These are phyloP conservation scores for Fregata magnificens DNA, from an alignment of 2,113 vertebrate species.

Conservation along the genomic window DNA sequence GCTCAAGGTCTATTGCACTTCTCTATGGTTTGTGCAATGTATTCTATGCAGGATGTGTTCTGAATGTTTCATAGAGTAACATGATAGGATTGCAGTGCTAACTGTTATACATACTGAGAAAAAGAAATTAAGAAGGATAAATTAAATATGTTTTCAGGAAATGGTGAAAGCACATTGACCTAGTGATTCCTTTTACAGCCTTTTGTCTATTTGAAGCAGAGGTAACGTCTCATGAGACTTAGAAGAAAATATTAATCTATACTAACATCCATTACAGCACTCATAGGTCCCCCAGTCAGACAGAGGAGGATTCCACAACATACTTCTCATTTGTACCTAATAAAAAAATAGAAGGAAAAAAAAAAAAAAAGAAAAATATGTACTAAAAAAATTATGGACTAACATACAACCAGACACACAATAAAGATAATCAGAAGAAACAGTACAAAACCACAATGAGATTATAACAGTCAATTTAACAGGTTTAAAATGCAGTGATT, in stretches of 20 bases:
- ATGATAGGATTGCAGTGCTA: neutral
- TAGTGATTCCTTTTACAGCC: neutral
- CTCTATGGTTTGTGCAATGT: fast-evolving
- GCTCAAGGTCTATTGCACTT: neutral
- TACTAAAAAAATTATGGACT: neutral
- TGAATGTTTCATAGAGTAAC: neutral
- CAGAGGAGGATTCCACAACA: neutral
- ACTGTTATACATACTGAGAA: neutral
- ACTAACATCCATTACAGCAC: neutral
- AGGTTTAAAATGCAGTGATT: neutral
- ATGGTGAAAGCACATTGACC: neutral
- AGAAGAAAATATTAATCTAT: neutral
- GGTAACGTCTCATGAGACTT: neutral
- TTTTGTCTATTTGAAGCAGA: neutral
- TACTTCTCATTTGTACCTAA: neutral
- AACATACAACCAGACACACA: neutral
- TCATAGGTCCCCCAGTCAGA: neutral
- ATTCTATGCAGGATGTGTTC: neutral
- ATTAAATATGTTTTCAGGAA: neutral
- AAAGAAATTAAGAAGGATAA: neutral
- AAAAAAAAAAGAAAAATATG: neutral
- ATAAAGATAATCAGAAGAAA: neutral
- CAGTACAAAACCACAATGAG: neutral
- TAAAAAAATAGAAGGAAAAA: neutral
- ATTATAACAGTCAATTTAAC: neutral